Base-by-base conservation (phyloP, 30 jellyfish, hydroid and myxozoan genomes). In the Aurelia coerulea region DNA sequence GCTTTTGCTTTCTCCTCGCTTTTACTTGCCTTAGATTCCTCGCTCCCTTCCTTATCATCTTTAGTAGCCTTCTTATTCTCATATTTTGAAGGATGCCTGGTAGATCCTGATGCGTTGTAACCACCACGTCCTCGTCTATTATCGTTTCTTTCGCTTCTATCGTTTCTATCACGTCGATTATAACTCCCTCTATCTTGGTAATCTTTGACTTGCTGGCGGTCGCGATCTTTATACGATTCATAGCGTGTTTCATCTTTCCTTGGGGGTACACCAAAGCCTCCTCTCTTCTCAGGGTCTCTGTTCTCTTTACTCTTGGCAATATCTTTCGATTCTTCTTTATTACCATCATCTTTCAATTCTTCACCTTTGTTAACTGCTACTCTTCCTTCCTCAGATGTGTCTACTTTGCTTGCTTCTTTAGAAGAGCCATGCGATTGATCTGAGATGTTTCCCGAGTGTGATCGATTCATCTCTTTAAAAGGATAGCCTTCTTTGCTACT, bases 231-330 rank as follows among this genome's bases (percentile, higher is more conserved):
- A 16, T 79, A 70, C 16, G 73, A 71, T 60, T 42, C 62, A 13
- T 72, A 37, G 17, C 72, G 37, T 51, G 33, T 19, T 17, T 59
- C 58, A 63, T 66, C 71, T 32, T 53, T 85, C 65, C 79, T 66
- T 13, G 33, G 78, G 5, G 68, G 70, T 10, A 29, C 70, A 15
- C 77, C 91, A 31, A 46, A 67, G 37, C 62, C 73, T 11, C 62
- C 73, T 23, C 42, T 68, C 65, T 46, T 50, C 42, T 80, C 90
- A 2, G 79, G 74, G 10, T 84, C 93, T 62, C 79, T 78, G 54
- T 66, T 54, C 65, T 86, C 95, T 37, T 67, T 84, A 1, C 56
- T 53, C 34, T 67, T 80, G 74, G 33, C 35, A 58, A 23, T 83
- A 12, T 81, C 85, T 42, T 68, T 70, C 50, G 49, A 76, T 64